These are phyloP conservation scores for Tanypteryx hageni DNA, from an alignment of 2,888 invertebrate species.

Conservation along the genomic window DNA sequence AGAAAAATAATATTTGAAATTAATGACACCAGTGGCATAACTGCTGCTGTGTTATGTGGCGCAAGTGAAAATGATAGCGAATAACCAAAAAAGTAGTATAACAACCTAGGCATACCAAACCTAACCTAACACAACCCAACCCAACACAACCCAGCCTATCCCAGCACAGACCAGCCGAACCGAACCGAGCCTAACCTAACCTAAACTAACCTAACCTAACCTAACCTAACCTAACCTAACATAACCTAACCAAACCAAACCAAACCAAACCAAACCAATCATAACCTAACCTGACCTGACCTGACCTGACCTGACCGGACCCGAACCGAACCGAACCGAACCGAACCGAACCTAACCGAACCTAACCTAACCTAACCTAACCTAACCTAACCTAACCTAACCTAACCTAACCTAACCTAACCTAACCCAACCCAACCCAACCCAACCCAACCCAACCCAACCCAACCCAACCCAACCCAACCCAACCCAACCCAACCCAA, in stretches of 20 bases:
- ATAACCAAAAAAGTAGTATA: no score
- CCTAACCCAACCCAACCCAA: constrained; percentile 72
- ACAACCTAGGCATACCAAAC: no score
- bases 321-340: constrained; percentile 60
- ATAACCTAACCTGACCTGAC: constrained; percentile 71
- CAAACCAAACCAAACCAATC: constrained; percentile 70
- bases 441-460: constrained; percentile 73
- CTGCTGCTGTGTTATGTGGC: no score
- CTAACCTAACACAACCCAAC: no score
- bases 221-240: constrained; percentile 70
- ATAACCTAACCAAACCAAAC: constrained; percentile 69
- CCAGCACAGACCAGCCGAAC: no score
- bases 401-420: constrained; percentile 71
- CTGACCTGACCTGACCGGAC: constrained; percentile 70
- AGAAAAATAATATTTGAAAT: no score
- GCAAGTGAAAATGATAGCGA: no score
- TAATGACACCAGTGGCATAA: no score
- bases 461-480: constrained; percentile 68
- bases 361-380: constrained; percentile 74
- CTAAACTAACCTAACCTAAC: constrained; percentile 71
- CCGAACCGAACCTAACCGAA: constrained; percentile 70
- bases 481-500: constrained; percentile 35
- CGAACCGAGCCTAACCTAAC: constrained; percentile 70
- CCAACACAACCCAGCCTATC: no score
- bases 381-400: constrained; percentile 71